Base-by-base conservation (phyloP, 2,113 vertebrate species). In the Tringa solitaria region DNA sequence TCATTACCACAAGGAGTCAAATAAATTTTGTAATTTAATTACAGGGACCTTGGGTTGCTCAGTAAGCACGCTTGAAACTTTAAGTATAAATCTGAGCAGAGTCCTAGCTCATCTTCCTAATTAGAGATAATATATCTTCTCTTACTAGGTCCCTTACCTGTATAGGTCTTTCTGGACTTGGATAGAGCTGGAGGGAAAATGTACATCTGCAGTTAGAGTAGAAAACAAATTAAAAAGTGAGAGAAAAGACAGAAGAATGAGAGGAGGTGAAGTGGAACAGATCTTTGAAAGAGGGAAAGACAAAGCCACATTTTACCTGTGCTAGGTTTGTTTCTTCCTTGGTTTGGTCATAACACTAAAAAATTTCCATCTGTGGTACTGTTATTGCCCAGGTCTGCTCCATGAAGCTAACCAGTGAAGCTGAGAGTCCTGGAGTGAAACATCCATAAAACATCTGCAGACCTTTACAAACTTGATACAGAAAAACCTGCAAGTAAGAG, bases 391-490 rank as follows among this genome's bases (percentile, higher is more conserved):
- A 32, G 8, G 9, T 65, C 23, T 84, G 14, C 24, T 78, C 60
- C n/a, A 17, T 12, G 18, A 37, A 9, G 5, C 15, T 92, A 41
- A 51, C 5, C 32, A 56, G 10, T 28, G 70, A 90, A 39, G 7
- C 23, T 53, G 35, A 69, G 43, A 84, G 51, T 54, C 22, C 57
- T 75, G 46, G 61, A 37, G 56, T 28, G 10, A 15, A 41, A 72
- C n/a, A n/a, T n/a, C n/a, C n/a, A n/a, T 14, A 46, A 90, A 65
- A 18, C 5, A 64, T 12, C 1, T 12, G 6, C 33, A 70, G 18
- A 9, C 8, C 21, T 88, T 85, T 45, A 32, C 12, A 81, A 81
- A 32, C 14, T 30, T 0, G 0, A 18, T 57, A 21, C 21, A 45
- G 32, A 79, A 90, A 70, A 75, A 43, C 39, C 30, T 51, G 9